phyloP scores from a whole-genome alignment of 2,888 invertebrate genomes.

The Yponomeuta sedellus region DNA sequence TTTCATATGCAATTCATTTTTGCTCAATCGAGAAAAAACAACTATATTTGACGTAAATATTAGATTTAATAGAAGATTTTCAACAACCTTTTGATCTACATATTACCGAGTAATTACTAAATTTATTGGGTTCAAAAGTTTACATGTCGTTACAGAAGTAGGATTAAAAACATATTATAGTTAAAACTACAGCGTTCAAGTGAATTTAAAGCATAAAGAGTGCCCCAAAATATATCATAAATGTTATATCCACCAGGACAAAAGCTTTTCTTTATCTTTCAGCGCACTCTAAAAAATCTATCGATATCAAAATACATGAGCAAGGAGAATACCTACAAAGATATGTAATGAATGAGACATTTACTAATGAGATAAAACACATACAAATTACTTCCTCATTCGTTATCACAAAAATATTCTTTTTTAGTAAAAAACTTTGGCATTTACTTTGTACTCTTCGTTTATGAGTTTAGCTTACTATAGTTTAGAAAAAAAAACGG shows the following conservation, averaged over 20 bases:
- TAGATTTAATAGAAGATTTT: conserved; percentile 47
- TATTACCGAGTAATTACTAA: conserved; percentile 62
- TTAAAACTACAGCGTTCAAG: not conserved
- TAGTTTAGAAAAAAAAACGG: conserved; percentile 19
- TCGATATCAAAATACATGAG: not conserved
- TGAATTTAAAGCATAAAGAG: not conserved
- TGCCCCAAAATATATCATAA: not conserved
- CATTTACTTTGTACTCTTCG: conserved; percentile 48
- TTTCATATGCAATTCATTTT: conserved; percentile 61
- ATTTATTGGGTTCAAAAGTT: conserved; percentile 62
- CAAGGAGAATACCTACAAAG: not conserved
- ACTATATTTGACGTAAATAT: conserved; percentile 32
- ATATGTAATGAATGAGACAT: conserved; percentile 18
- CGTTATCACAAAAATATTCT: conserved; percentile 14
- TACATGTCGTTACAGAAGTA: not conserved
- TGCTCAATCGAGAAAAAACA: conserved; percentile 61
- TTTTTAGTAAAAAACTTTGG: conserved; percentile 42
- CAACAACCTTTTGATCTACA: conserved; percentile 37
- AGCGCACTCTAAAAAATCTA: not conserved
- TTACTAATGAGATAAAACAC: conserved; percentile 12
- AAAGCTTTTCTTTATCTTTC: not conserved
- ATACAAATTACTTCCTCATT: conserved; percentile 17
- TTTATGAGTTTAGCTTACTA: conserved; percentile 27
- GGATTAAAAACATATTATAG: not conserved
- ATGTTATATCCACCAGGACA: not conserved